A percentile compares a stretch with the other conserved stretches of the same genome.
phyloP scores from a whole-genome alignment of 2,113 vertebrate genomes.

The Aphelocoma coerulescens region DNA sequence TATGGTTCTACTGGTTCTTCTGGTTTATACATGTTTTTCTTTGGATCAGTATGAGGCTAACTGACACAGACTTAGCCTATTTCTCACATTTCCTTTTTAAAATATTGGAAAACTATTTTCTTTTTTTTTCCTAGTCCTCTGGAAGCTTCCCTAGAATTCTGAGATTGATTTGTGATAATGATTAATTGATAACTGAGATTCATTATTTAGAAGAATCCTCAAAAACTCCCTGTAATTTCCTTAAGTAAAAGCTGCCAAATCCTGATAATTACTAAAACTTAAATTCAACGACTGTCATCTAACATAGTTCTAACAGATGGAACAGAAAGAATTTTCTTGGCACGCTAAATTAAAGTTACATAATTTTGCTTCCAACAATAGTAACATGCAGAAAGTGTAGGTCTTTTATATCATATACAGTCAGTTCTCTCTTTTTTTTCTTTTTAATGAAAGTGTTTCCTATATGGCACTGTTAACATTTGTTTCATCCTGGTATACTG shows the following conservation, averaged over 20 bases:
- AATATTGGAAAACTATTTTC: background rate
- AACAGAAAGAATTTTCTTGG: background rate
- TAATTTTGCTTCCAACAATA: background rate
- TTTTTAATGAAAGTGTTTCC: background rate
- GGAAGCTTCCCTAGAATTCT: background rate
- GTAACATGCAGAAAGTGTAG: background rate
- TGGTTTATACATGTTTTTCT: background rate
- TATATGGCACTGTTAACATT: background rate
- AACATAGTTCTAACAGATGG: background rate
- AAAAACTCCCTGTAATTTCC: background rate
- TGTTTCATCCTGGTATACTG: background rate
- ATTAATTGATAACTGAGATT: background rate
- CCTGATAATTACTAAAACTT: background rate
- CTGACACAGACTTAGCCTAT: background rate
- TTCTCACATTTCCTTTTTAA: background rate
- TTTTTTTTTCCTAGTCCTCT: background rate
- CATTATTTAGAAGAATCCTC: background rate
- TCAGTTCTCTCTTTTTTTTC: background rate
- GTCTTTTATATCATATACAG: background rate
- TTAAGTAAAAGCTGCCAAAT: background rate
- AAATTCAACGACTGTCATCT: background rate
- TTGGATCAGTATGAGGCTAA: background rate
- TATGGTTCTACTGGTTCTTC: background rate
- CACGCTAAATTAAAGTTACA: fast-evolving
- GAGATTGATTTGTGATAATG: background rate